Evolutionary conservation across 1,140 invertebrate species (phyloP).

Genomic region (Procambarus virginalis): DNA sequence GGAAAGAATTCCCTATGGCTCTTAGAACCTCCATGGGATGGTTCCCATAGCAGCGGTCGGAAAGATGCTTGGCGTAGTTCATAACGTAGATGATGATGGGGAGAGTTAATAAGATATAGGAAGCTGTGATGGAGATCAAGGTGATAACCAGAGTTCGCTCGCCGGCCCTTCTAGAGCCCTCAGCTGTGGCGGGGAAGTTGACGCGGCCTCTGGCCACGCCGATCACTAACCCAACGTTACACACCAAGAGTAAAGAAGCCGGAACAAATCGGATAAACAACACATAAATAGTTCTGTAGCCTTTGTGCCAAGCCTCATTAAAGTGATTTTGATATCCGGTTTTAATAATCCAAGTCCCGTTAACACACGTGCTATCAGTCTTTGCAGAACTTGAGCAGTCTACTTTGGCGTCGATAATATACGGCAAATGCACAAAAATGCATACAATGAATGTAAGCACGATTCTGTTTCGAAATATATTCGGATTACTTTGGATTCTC

Average conservation of each 20-base stretch:
- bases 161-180: background rate
- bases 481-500: slow-evolving; percentile 22
- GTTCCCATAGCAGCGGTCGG: slow-evolving; percentile 17
- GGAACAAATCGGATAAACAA: slow-evolving; percentile 40
- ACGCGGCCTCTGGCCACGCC: slow-evolving; percentile 34
- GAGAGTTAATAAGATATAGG: slow-evolving; percentile 41
- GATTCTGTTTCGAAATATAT: slow-evolving; percentile 34
- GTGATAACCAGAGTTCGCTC: slow-evolving; percentile 36
- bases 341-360: slow-evolving; percentile 12
- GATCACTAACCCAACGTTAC: slow-evolving; percentile 31
- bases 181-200: background rate
- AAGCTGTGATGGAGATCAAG: slow-evolving; percentile 46
- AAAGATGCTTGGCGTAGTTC: background rate
- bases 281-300: slow-evolving; percentile 9
- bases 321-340: slow-evolving; percentile 37
- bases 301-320: slow-evolving; percentile 22
- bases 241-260: slow-evolving; percentile 10
- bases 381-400: background rate
- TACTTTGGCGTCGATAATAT: slow-evolving; percentile 2
- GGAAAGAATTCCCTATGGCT: slow-evolving; percentile 37
- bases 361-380: background rate
- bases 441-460: background rate
- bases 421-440: slow-evolving; percentile 2
- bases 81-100: slow-evolving; percentile 48
- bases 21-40: slow-evolving; percentile 31